Evolutionary conservation across 92 coral and sea anemone genomes (phyloP).

Genomic region (Porites evermanni): DNA sequence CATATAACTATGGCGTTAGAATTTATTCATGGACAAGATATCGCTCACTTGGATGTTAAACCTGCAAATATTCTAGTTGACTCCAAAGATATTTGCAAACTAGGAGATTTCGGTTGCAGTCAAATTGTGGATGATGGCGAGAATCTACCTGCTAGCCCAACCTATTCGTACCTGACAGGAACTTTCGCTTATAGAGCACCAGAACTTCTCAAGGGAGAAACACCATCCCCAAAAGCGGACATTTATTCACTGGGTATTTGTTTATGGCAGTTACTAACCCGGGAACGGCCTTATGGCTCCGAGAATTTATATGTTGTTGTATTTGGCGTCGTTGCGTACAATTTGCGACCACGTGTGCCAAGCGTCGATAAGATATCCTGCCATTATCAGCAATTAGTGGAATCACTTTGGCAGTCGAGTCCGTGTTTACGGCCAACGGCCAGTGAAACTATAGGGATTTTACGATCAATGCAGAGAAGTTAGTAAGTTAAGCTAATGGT

Average conservation of each 20-base stretch:
- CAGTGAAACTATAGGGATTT: slow-evolving; percentile 58
- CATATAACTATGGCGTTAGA: slow-evolving; percentile 83
- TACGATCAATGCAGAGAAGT: slow-evolving; percentile 65
- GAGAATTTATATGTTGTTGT: slow-evolving; percentile 96
- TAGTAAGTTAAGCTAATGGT: slow-evolving; percentile 19
- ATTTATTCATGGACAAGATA: slow-evolving; percentile 86
- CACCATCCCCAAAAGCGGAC: slow-evolving; percentile 95
- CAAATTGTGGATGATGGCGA: slow-evolving; percentile 89
- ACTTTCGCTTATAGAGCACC: slow-evolving; percentile 98
- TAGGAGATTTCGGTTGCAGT: slow-evolving; percentile 98
- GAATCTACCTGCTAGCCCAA: slow-evolving; percentile 97
- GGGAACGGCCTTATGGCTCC: slow-evolving; percentile 95
- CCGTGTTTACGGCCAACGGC: slow-evolving; percentile 85
- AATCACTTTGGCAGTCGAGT: slow-evolving; percentile 86
- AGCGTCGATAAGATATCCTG: slow-evolving; percentile 53
- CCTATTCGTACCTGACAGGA: slow-evolving; percentile 96
- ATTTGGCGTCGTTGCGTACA: slow-evolving; percentile 97
- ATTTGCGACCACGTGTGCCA: slow-evolving; percentile 94
- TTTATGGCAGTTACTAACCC: slow-evolving; percentile 88
- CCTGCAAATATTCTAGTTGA: slow-evolving; percentile 96
- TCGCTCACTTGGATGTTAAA: slow-evolving; percentile 96
- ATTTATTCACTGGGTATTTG: slow-evolving; percentile 96
- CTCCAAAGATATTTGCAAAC: slow-evolving; percentile 86
- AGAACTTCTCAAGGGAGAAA: slow-evolving; percentile 93
- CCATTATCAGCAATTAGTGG: slow-evolving; percentile 80